phyloP scores from a whole-genome alignment of 2,797 vertebrate species.

The Anisognathus igniventris region DNA sequence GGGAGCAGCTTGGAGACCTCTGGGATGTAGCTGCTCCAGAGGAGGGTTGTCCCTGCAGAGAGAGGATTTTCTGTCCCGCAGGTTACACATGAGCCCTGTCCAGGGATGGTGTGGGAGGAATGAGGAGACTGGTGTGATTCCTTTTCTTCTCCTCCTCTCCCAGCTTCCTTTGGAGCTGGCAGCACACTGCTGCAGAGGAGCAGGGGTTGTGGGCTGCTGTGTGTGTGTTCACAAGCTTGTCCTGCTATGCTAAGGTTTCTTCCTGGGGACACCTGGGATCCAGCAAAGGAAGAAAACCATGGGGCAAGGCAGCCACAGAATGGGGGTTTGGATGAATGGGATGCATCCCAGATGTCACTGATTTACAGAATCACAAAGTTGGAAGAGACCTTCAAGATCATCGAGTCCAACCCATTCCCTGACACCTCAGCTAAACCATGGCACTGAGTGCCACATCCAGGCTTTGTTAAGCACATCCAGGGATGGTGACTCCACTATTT shows the following conservation, averaged over 20 bases:
- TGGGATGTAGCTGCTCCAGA: neutral
- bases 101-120: neutral
- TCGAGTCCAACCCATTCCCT: no score
- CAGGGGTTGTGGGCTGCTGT: neutral
- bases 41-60: neutral
- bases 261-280: no score
- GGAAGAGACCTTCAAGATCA: no score
- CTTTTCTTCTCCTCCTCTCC: neutral
- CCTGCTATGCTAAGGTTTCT: neutral
- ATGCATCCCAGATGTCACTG: neutral
- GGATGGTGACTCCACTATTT: no score
- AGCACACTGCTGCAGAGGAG: neutral
- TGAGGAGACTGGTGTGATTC: neutral
- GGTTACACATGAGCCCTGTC: neutral
- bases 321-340: fast-evolving
- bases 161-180: neutral
- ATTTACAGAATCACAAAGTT: no score
- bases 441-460: no score
- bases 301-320: neutral
- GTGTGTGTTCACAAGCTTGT: neutral
- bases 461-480: no score
- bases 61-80: neutral
- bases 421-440: no score
- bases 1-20: neutral
- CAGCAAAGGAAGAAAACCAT: neutral